These are phyloP conservation scores for Cataglyphis albicans DNA, from an alignment of 2,888 invertebrate genomes.

Conservation along the genomic window DNA sequence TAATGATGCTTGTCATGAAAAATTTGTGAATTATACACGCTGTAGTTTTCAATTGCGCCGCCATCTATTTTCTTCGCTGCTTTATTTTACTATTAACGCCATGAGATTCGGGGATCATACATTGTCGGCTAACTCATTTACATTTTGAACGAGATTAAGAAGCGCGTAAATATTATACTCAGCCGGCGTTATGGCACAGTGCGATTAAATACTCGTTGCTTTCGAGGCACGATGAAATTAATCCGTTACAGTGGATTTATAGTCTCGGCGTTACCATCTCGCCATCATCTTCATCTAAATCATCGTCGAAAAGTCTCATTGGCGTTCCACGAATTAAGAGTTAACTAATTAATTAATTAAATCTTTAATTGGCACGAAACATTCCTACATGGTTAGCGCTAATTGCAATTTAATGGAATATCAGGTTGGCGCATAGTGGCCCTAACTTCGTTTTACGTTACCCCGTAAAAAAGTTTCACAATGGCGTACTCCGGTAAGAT, in stretches of 20 bases:
- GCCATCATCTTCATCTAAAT: slow-evolving; percentile 76
- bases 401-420: slow-evolving; percentile 46
- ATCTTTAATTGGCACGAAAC: slow-evolving; percentile 70
- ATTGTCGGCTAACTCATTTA: slow-evolving; percentile 28
- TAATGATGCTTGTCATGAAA: not conserved
- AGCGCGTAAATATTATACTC: slow-evolving; percentile 38
- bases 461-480: slow-evolving; percentile 39
- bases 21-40: not conserved
- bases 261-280: slow-evolving; percentile 64
- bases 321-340: slow-evolving; percentile 71
- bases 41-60: slow-evolving; percentile 59
- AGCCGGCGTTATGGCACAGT: slow-evolving; percentile 27
- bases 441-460: slow-evolving; percentile 15
- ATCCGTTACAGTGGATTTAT: slow-evolving; percentile 83
- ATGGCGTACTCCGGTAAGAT: not conserved
- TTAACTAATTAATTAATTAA: slow-evolving; percentile 82
- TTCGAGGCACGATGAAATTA: slow-evolving; percentile 82
- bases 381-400: slow-evolving; percentile 12
- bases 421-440: slow-evolving; percentile 14
- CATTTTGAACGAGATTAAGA: slow-evolving; percentile 46
- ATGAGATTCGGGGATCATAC: not conserved
- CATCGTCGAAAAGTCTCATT: slow-evolving; percentile 74
- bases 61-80: slow-evolving; percentile 73
- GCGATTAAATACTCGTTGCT: slow-evolving; percentile 79
- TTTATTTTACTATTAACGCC: slow-evolving; percentile 13